These are phyloP conservation scores for Propsilocerus akamusi DNA, from an alignment of 1,140 invertebrate species.

Conservation along the genomic window DNA sequence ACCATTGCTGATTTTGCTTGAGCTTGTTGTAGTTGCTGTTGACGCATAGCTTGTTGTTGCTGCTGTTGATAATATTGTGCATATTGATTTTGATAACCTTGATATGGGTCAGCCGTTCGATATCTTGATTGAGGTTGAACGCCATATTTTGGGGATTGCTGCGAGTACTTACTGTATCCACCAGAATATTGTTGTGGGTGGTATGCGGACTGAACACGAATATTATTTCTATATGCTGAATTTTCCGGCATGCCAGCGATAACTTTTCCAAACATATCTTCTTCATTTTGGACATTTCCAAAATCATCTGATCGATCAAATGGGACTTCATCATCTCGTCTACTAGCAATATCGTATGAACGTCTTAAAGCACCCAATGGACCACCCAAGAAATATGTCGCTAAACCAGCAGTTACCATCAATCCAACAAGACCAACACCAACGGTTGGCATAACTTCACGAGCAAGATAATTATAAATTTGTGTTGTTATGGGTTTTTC, in stretches of 20 bases:
- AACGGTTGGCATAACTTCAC: slow-evolving; percentile 61
- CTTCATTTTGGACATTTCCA: slow-evolving; percentile 48
- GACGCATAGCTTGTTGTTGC: too few species aligned
- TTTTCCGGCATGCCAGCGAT: slow-evolving; percentile 46
- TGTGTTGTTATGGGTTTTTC: slow-evolving; percentile 43
- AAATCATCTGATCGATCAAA: slow-evolving; percentile 36
- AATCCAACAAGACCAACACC: slow-evolving; percentile 54
- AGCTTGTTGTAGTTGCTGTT: neutral
- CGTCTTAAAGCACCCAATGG: slow-evolving; percentile 46
- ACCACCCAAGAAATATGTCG: slow-evolving; percentile 48
- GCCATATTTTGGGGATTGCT: neutral
- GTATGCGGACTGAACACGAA: neutral
- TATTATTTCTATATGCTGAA: slow-evolving; percentile 10
- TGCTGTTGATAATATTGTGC: neutral
- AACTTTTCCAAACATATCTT: slow-evolving; percentile 52
- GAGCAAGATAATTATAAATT: slow-evolving; percentile 56
- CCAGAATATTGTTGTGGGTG: neutral
- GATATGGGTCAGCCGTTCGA: neutral
- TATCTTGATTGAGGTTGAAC: neutral
- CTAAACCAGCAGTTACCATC: slow-evolving; percentile 46
- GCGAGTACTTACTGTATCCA: too few species aligned
- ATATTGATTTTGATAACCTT: neutral
- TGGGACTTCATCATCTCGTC: neutral
- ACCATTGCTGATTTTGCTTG: neutral
- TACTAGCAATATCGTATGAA: slow-evolving; percentile 35